Evolutionary conservation across 2,113 vertebrate species (phyloP), one percentile per base, ranked within the genome.

Genomic region (Mugil cephalus): DNA sequence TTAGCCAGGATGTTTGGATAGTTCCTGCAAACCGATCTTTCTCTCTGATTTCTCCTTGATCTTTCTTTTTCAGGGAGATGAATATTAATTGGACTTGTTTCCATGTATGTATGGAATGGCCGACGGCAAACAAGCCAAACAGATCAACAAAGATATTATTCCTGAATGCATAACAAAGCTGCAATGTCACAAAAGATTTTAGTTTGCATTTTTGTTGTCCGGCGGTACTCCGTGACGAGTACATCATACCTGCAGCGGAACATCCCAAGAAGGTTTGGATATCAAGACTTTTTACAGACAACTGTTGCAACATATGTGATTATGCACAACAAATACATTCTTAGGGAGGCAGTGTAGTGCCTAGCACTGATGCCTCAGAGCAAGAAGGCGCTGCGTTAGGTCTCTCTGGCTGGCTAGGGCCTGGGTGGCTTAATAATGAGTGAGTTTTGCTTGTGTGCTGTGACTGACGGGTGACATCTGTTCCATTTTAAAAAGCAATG

Each of bases 161-260:
- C 34, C 13, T 40, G 10, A 30, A 47, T 24, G 10, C 13, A 5
- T 5, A 11, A 62, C 59, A 69, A 66, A 66, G 45, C 17, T 40
- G 24, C 18, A 19, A 4, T 19, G 6, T 47, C 36, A 15, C 40
- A 47, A 60, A 30, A 35, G 51, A 51, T 51, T 46, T 52, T 30
- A 51, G 30, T 36, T 64, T 66, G 24, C 10, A 21, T 39, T 1
- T 13, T 46, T 14, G 53, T 39, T 17, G 1, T 48, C 51, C 17
- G 54, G 39, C 55, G 45, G 50, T 10, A 13, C 54, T 38, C 74
- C 63, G 11, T 77, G 50, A 81, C 71, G 64, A 73, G 68, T 75
- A 12, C 10, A 68, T 2, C 53, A 17, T 18, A 79, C 47, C 52
- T 53, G 51, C 72, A 71, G 74, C 73, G 74, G 56, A 80, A 63